Conservation (phyloP, 2,113 vertebrate species). For the Sigmodon hispidus region DNA sequence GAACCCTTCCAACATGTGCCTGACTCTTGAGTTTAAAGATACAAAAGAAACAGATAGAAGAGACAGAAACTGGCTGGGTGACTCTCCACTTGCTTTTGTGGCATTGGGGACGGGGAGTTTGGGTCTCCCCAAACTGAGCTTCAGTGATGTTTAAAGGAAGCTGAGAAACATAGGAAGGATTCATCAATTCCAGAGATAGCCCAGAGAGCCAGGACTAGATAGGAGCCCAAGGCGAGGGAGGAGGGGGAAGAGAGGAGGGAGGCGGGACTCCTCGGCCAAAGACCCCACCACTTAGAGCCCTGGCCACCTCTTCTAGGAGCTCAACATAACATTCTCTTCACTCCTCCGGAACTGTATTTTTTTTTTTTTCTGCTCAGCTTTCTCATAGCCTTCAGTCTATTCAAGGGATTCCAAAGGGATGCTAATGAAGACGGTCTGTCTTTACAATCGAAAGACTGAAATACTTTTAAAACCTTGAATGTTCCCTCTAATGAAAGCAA, state of each 20-base stretch:
- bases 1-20: constrained; percentile 58
- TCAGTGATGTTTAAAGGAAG: background rate
- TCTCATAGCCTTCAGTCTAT: background rate
- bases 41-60: background rate
- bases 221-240: background rate
- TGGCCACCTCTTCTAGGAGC: background rate
- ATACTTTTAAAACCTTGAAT: constrained; percentile 21
- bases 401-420: constrained; percentile 22
- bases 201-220: background rate
- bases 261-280: accelerated
- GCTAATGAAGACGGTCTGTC: constrained; percentile 2
- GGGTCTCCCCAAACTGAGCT: background rate
- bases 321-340: background rate
- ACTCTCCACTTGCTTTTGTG: background rate
- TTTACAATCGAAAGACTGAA: constrained; percentile 45
- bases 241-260: background rate
- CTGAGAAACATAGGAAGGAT: background rate
- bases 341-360: background rate
- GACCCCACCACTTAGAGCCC: too few species aligned
- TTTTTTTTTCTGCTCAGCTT: constrained; percentile 35
- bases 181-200: background rate
- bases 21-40: constrained; percentile 52
- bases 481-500: constrained; percentile 21
- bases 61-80: background rate
- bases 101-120: background rate